Evolutionary conservation across 2,113 vertebrate species (phyloP).

Genomic region (Indri indri): DNA sequence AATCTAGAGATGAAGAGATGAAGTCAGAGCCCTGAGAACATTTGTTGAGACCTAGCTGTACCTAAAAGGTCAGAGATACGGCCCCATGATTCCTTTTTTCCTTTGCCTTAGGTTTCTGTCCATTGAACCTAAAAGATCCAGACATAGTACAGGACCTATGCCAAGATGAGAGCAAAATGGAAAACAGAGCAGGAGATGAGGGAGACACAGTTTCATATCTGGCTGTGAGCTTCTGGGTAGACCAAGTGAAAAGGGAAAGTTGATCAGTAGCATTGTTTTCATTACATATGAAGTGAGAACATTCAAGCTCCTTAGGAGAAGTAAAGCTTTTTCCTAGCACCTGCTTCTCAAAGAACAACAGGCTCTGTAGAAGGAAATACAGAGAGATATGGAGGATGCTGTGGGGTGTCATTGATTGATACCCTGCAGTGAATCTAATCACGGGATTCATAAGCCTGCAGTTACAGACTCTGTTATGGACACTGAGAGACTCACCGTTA

Average conservation of each 20-base stretch:
- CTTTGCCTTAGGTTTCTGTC: background rate
- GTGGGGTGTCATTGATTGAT: background rate
- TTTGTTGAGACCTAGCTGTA: background rate
- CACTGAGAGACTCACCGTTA: background rate
- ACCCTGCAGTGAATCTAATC: background rate
- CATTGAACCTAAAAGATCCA: background rate
- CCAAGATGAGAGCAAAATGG: background rate
- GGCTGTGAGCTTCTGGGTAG: background rate
- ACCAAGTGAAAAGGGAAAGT: background rate
- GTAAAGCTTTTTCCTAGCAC: background rate
- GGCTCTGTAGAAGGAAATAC: background rate
- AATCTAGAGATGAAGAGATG: background rate
- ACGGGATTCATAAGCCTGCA: background rate
- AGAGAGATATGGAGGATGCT: too few relatives aligned
- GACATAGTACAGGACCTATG: background rate
- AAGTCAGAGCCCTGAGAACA: background rate
- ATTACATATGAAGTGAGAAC: background rate
- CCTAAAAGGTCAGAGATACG: background rate
- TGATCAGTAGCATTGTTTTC: background rate
- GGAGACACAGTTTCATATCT: fast-evolving
- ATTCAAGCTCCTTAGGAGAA: background rate
- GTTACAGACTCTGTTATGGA: background rate
- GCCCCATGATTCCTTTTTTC: background rate
- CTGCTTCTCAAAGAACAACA: background rate
- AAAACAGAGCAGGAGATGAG: background rate